phyloP scores from a whole-genome alignment of 2,797 vertebrate genomes.

The Oryzias dopingdopingensis region DNA sequence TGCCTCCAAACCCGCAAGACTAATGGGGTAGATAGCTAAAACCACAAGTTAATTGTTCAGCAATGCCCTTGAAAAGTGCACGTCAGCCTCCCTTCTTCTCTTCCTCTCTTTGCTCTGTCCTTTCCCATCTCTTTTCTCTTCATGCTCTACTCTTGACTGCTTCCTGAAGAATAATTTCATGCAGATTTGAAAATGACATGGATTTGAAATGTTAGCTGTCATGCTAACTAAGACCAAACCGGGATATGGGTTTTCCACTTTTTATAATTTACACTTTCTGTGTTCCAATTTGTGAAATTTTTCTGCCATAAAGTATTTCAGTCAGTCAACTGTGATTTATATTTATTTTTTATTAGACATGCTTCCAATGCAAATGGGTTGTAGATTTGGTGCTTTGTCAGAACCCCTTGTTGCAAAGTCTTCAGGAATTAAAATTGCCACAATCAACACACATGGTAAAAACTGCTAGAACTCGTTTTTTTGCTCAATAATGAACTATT shows the following conservation, averaged over 20 bases:
- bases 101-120: constrained; percentile 21
- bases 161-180: constrained; percentile 52
- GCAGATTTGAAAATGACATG: constrained; percentile 52
- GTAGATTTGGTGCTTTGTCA: too few relatives aligned
- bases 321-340: too few relatives aligned
- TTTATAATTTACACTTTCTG: constrained; percentile 39
- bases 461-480: too few relatives aligned
- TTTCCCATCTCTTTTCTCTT: constrained; percentile 32
- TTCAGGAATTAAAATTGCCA: too few relatives aligned
- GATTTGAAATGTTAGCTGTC: constrained; percentile 48
- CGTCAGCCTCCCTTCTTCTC: constrained; percentile 41
- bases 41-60: constrained; percentile 72
- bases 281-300: constrained; percentile 19
- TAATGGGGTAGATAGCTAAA: constrained; percentile 73
- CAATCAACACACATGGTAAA: too few relatives aligned
- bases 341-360: too few relatives aligned
- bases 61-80: constrained; percentile 73
- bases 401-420: too few relatives aligned
- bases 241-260: constrained; percentile 24
- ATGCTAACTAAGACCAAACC: constrained; percentile 41
- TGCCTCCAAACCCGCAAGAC: constrained; percentile 67
- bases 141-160: constrained; percentile 38
- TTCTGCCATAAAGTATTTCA: constrained; percentile 7
- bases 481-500: too few relatives aligned
- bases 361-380: too few relatives aligned